Evolutionary conservation across 2,113 vertebrate genomes (phyloP), one percentile per base, ranked within the genome.

Genomic region (Kryptolebias marmoratus): DNA sequence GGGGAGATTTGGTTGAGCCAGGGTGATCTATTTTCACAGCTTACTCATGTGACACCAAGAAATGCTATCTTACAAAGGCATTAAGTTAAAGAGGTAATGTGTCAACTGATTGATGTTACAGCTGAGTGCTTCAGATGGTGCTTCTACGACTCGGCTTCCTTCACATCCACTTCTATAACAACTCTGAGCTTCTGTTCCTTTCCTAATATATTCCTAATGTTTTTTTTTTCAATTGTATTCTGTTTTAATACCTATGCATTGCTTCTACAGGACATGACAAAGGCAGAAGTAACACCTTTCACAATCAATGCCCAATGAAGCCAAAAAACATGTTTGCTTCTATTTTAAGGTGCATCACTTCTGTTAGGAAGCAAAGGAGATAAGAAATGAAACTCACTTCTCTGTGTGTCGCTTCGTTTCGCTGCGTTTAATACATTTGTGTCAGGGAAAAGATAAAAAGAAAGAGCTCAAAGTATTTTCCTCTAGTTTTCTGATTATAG

Each of bases 81-180:
- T 80, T 83, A 79, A 72, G 72, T 72, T 77, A 71, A 84, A 82
- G 65, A 52, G 47, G 61, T 77, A 83, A 78, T 73, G 57, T 62
- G 44, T 45, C 50, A 42, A 63, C 71, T 76, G 75, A 86, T 74
- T 70, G 65, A 86, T 81, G 76, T 75, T 64, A 70, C 53, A 36
- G 71, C 68, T 58, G 58, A 72, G 60, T 6, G 12, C 30, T 50
- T 79, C 0, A 1, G 65, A 62, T 18, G 3, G 36, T 6, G 79
- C n/a, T 27, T 58, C 49, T 55, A 11, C 18, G 13, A 57, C 18
- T 50, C 44, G 10, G n/a, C 27, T 48, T 48, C 5, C 42, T 9
- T n/a, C 11, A 10, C 27, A 53, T 71, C 14, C 64, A 50, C 47
- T 66, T 63, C 57, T 66, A 22, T 75, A 79, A 73, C 22, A 58